phyloP scores from a whole-genome alignment of 1,140 invertebrate genomes.

The Tetramorium simillimum region DNA sequence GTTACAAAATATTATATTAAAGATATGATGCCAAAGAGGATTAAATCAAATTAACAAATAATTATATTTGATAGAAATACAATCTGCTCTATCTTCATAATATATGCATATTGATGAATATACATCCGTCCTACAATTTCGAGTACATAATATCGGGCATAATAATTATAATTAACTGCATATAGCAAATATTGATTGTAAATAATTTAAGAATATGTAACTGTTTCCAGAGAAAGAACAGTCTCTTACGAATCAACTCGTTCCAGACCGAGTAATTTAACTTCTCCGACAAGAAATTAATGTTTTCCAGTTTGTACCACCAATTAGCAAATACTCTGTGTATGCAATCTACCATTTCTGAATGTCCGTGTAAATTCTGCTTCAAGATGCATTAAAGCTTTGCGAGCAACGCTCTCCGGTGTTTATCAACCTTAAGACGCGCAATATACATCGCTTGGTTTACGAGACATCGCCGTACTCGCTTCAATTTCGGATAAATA shows the following conservation, averaged over 20 bases:
- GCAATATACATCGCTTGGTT: conserved; percentile 18
- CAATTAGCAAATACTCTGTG: conserved; percentile 25
- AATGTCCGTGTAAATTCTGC: conserved; percentile 24
- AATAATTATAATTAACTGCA: background rate
- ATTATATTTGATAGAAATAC: background rate
- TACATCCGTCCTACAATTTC: background rate
- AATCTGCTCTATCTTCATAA: background rate
- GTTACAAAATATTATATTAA: background rate
- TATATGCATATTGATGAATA: background rate
- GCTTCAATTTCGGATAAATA: conserved; percentile 21
- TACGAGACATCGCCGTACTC: background rate
- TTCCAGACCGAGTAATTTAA: background rate
- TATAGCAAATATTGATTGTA: background rate
- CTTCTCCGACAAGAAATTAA: background rate
- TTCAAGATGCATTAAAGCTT: conserved; percentile 39
- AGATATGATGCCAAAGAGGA: background rate
- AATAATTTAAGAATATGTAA: background rate
- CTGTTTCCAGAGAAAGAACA: background rate
- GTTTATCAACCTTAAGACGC: conserved; percentile 36
- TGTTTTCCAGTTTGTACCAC: background rate
- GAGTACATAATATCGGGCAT: too few species aligned
- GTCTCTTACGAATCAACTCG: background rate
- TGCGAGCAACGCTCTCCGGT: conserved; percentile 7
- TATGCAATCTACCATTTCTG: conserved; percentile 17
- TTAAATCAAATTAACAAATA: background rate